phyloP scores from a whole-genome alignment of 2,888 invertebrate genomes.

The Callyntrura sp. region DNA sequence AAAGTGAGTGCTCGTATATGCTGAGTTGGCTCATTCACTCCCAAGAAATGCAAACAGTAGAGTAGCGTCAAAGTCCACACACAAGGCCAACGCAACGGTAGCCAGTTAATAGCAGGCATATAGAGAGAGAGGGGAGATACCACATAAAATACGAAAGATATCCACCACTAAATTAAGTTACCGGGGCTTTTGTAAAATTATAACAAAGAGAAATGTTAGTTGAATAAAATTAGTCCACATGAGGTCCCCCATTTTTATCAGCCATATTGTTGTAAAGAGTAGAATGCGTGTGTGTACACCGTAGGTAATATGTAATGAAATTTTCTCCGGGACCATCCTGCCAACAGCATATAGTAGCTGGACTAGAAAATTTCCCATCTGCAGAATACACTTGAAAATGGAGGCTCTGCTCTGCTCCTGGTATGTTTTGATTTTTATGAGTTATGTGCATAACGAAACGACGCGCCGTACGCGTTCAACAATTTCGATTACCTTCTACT shows the following conservation, averaged over 20 bases:
- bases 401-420: no score
- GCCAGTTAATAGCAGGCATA: not conserved
- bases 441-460: not conserved
- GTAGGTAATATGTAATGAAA: slow-evolving; percentile 18
- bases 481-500: slow-evolving; percentile 36
- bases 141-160: not conserved
- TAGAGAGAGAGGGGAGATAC: not conserved
- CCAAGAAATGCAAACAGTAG: not conserved
- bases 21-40: not conserved
- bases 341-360: not conserved
- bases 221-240: slow-evolving; percentile 45
- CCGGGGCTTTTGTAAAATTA: slow-evolving; percentile 5
- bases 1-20: no score
- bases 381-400: not conserved
- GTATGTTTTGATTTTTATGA: not conserved
- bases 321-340: slow-evolving; percentile 21
- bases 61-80: no score
- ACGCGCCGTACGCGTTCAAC: slow-evolving; percentile 17
- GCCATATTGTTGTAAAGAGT: not conserved
- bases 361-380: not conserved
- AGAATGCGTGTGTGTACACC: not conserved
- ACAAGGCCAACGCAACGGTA: no score
- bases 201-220: slow-evolving; percentile 27
- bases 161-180: not conserved
- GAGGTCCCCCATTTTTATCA: slow-evolving; percentile 26